Base-by-base conservation (phyloP, 2,888 invertebrate species). In the Agelastica alni region DNA sequence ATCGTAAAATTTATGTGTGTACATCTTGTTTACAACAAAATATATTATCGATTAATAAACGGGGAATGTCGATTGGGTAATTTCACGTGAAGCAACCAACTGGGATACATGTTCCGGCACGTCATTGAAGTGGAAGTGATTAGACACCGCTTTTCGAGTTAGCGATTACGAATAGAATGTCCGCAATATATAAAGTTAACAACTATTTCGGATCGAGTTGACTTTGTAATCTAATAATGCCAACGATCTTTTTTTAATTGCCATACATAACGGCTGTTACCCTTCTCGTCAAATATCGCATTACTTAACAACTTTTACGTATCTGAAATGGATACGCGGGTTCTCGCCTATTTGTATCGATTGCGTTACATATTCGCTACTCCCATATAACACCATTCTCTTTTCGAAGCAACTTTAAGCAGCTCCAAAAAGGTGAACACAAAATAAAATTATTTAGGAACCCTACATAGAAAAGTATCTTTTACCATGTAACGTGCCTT, bases 51-150 rank as follows among this genome's bases (percentile, higher is more conserved):
- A n/a, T n/a, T n/a, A n/a, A n/a, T n/a, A n/a, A n/a, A n/a, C n/a
- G n/a, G n/a, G n/a, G 17, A 39, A 39, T 12, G 6, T 18, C 12
- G 12, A 16, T 14, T 14, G 14, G 28, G 9, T 12, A 14, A 26
- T 39, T 26, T 26, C 13, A 37, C 30, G 4, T 18, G 9, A 2
- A 17, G 34, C 22, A 36, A 34, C 34, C 36, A 18, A 43, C 39
- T 46, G 34, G 36, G 45, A 48, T 43, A 41, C 39, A 16, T 26
- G 45, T 53, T 57, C 56, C 56, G 56, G 45, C 56, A 53, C 42
- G 7, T 57, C 56, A 46, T 13, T 36, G 49, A 37, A 34, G 36
- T 53, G 53, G 48, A 49, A 57, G 52, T 53, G 56, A 57, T 53
- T 31, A 39, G 37, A 46, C 26, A 46, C 14, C 16, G 17, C 16